Evolutionary conservation across 2,888 invertebrate genomes (phyloP), one percentile per base, ranked within the genome.

Genomic region (Brachylomia viminalis): DNA sequence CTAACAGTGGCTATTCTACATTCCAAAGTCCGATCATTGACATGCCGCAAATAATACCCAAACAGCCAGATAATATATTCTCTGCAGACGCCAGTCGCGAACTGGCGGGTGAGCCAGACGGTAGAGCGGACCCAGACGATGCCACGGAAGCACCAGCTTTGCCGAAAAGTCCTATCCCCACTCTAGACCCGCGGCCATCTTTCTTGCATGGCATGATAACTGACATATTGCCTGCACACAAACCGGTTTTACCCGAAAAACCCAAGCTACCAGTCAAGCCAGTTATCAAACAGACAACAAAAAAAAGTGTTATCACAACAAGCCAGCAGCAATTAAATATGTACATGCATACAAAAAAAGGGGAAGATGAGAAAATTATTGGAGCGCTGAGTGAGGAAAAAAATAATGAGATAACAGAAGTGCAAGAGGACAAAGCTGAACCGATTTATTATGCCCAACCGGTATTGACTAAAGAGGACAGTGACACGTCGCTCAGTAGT

Each of bases 71-170:
- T 84, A 91, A 91, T 79, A 91, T 96, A 70, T 97, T 97, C 90
- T 96, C 97, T 20, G 95, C 95, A n/a, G 97, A 97, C 90, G 97
- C 97, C 69, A 98, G 98, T 91, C 97, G 98, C 47, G 98, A 98
- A 90, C 94, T 98, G 85, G 98, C 98, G 15, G 98, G 98, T 15
- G 98, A 98, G 89, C 98, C 98, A 0, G 98, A 98, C 89, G 98
- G 98, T n/a, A 97, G 98, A 87, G 98, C 98, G 23, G 98, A 98
- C 94, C 98, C 98, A 1, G 98, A 98, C 89, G 97, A 98, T 61
- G 94, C 97, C 2, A 96, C 96, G 42, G 98, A 98, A 92, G 97
- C 98, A 1, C 97, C 98, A 1, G 97, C 97, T 8, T 92, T 98
- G 75, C 98, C 98, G 0, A 97, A 97, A 77, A 97, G 97, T 84